Conservation (phyloP, 2,113 vertebrate genomes). For the Sclerurus mexicanus region DNA sequence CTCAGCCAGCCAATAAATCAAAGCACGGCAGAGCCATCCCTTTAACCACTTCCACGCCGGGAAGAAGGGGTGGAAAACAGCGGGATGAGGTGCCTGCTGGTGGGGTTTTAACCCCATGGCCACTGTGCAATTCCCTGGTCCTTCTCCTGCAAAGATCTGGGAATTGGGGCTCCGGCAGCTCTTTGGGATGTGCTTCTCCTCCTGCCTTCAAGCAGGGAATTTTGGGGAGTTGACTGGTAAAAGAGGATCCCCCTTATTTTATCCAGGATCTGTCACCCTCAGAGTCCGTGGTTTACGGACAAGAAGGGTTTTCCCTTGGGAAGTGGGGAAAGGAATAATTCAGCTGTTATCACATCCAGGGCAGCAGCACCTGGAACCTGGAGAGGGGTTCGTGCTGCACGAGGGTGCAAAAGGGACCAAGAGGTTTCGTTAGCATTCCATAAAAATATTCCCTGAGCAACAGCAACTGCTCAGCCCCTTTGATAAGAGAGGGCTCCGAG, state of each 20-base stretch:
- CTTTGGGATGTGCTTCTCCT: background rate
- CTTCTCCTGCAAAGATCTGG: background rate
- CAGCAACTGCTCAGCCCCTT: background rate
- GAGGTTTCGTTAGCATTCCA: background rate
- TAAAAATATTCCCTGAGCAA: background rate
- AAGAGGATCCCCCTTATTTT: background rate
- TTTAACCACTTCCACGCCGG: background rate
- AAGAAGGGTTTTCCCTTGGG: background rate
- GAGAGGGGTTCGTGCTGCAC: background rate
- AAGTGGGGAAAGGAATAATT: rapidly evolving
- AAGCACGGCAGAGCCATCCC: background rate
- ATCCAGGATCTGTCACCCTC: background rate
- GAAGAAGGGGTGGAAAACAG: background rate
- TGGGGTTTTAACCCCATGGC: background rate
- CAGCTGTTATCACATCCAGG: rapidly evolving
- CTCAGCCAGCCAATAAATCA: slow-evolving; percentile 24
- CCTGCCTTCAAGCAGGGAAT: background rate
- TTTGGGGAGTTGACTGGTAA: background rate
- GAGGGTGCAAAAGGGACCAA: rapidly evolving
- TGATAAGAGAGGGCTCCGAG: background rate
- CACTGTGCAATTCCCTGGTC: background rate
- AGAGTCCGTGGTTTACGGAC: rapidly evolving
- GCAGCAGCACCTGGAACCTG: background rate
- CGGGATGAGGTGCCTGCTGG: background rate
- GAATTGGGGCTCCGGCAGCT: rapidly evolving